A percentile compares a stretch with the other conserved stretches of the same genome.
These are phyloP conservation scores for Drosophila novamexicana DNA, from an alignment of 1,140 invertebrate genomes.

Conservation along the genomic window DNA sequence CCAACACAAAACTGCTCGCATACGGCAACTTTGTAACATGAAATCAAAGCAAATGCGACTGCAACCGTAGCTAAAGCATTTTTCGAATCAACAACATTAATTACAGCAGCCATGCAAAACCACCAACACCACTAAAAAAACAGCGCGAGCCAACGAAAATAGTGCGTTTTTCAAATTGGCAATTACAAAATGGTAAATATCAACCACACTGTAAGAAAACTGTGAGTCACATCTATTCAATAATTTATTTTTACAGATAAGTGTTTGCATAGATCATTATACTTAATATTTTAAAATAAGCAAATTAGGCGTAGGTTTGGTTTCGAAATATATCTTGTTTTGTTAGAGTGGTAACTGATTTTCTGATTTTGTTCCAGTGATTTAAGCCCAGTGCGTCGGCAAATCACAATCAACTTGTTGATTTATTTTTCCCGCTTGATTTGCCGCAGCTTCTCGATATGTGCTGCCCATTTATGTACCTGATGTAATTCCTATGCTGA, in stretches of 20 bases:
- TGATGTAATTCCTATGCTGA: conserved; percentile 41
- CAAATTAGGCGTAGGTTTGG: neutral
- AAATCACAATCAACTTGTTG: conserved; percentile 2
- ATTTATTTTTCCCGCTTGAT: conserved; percentile 12
- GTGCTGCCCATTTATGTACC: conserved; percentile 17
- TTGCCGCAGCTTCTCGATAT: neutral
- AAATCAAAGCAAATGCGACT: conserved; percentile 53
- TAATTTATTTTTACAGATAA: neutral
- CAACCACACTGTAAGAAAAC: conserved; percentile 23
- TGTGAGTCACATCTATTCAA: neutral
- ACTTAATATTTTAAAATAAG: neutral
- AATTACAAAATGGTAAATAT: conserved; percentile 25
- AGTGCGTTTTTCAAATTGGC: conserved; percentile 39
- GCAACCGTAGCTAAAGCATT: conserved; percentile 53
- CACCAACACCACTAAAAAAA: conserved; percentile 34
- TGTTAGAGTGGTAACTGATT: neutral
- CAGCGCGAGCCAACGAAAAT: conserved; percentile 56
- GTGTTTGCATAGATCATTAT: neutral
- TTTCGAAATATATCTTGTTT: neutral
- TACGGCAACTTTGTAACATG: conserved; percentile 52
- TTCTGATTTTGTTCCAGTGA: neutral
- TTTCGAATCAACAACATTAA: conserved; percentile 79
- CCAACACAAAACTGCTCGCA: conserved; percentile 16
- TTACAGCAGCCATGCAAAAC: conserved; percentile 69
- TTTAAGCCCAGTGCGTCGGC: neutral